Base-by-base conservation (phyloP, 2,113 vertebrate species). In the Mastomys coucha region DNA sequence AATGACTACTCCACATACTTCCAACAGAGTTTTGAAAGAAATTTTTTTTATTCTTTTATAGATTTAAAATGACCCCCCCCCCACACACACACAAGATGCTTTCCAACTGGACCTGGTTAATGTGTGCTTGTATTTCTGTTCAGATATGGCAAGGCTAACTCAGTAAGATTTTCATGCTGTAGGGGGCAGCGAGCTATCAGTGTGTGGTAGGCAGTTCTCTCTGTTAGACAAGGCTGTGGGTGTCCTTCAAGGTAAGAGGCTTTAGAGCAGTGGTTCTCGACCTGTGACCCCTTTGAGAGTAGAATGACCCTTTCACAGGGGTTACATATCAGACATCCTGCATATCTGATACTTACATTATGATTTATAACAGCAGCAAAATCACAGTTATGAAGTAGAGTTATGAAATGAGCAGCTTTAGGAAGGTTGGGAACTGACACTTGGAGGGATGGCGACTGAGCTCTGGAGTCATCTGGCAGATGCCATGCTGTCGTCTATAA, bases 121-220 rank as follows among this genome's bases (percentile, higher is more conserved):
- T 86, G 63, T 92, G 31, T 78, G 13, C 58, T 70, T 51, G 19
- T 24, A 16, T 91, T 95, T 95, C 84, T 76, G 39, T 78, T 89
- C 28, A 72, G 31, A 90, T 90, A 39, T 31, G 42, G 85, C 28
- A 33, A 84, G 16, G 65, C 93, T 31, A 92, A 73, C 70, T 88
- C 63, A 69, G 89, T 80, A 24, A 88, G 60, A 93, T 69, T 88
- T 86, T 82, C 39, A 49, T 88, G 72, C 95, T 90, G 65, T 80
- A 95, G 91, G 75, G 93, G 95, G 84, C 65, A 91, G 97, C 76
- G 63, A 26, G 92, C 20, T 58, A 81, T 72, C 67, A 95, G 92
- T 56, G 58, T 91, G 85, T 60, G 39, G 53, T 24, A 36, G 63
- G 58, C 49, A 63, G 14, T 26, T 84, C 22, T 81, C 16, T 51